phyloP scores from a whole-genome alignment of 2,797 vertebrate genomes.

The Clamator glandarius region DNA sequence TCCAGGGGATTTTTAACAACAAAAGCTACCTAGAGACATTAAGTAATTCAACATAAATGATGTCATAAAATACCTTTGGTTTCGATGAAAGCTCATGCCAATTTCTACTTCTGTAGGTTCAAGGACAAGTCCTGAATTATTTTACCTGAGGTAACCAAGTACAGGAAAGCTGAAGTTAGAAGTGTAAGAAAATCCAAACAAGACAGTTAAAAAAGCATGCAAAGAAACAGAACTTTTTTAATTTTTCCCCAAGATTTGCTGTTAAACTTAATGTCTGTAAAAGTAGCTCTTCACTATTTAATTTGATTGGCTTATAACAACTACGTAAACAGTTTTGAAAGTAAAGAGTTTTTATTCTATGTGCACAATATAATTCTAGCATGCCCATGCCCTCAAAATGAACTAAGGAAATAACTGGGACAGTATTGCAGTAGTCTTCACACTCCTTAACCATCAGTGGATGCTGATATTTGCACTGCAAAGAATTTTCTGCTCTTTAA shows the following conservation, averaged over 20 bases:
- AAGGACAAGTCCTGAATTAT: not conserved
- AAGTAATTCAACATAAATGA: not conserved
- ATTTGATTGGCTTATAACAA: not conserved
- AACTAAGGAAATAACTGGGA: not conserved
- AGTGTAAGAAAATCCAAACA: not conserved
- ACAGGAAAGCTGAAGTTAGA: not conserved
- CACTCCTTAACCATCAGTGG: not conserved
- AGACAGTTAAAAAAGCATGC: not conserved
- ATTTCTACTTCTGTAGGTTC: not conserved
- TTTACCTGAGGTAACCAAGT: not conserved
- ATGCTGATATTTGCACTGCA: not conserved
- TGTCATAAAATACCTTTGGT: not conserved
- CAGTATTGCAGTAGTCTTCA: not conserved
- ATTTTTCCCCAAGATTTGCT: not conserved
- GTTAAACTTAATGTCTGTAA: not conserved
- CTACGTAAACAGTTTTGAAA: not conserved
- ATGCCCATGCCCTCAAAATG: not conserved
- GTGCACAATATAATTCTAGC: not conserved
- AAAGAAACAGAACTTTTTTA: not conserved
- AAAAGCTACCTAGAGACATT: not conserved
- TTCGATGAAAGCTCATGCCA: not conserved
- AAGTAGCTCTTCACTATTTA: not conserved
- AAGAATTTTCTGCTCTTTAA: not conserved
- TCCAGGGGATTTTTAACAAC: not conserved
- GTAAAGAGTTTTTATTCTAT: not conserved